A percentile compares a stretch with the other conserved stretches of the same genome.
Conservation (phyloP, 1,140 invertebrate genomes). For the Agrilus planipennis region DNA sequence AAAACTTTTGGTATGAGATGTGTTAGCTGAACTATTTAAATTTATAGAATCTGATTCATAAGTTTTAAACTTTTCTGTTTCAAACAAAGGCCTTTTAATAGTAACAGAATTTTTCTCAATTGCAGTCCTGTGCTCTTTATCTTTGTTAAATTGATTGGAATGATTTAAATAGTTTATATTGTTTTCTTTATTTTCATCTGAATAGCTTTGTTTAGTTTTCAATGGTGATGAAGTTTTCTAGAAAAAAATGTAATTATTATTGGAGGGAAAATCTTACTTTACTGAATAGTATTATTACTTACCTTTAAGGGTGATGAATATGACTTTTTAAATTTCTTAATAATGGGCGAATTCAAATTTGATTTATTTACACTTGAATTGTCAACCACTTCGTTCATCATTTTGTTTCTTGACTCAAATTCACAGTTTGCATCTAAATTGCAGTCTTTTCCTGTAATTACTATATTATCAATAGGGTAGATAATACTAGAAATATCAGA, state of each 20-base stretch:
- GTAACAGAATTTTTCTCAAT: background rate
- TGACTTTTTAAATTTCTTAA: too few relatives aligned
- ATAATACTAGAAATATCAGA: constrained; percentile 1
- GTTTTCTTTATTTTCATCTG: background rate
- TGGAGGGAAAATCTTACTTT: too few relatives aligned
- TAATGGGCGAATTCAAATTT: background rate
- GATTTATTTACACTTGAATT: constrained; percentile 2
- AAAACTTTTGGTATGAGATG: constrained; percentile 16
- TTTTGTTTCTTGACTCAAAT: background rate
- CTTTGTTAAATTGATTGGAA: background rate
- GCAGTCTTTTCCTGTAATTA: background rate
- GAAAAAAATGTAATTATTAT: too few relatives aligned
- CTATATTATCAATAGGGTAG: background rate
- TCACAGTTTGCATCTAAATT: background rate
- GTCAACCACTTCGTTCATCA: too few relatives aligned
- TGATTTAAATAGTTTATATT: background rate
- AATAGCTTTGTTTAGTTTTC: background rate
- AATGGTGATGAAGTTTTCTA: too few relatives aligned
- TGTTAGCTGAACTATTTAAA: constrained; percentile 12
- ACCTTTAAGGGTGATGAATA: too few relatives aligned
- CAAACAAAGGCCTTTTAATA: background rate
- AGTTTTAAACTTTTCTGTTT: background rate
- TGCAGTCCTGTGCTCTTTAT: background rate
- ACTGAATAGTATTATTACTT: too few relatives aligned
- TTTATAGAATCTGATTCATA: background rate